Base-by-base conservation (phyloP, 2,888 invertebrate genomes). In the Coecobrya sp. region DNA sequence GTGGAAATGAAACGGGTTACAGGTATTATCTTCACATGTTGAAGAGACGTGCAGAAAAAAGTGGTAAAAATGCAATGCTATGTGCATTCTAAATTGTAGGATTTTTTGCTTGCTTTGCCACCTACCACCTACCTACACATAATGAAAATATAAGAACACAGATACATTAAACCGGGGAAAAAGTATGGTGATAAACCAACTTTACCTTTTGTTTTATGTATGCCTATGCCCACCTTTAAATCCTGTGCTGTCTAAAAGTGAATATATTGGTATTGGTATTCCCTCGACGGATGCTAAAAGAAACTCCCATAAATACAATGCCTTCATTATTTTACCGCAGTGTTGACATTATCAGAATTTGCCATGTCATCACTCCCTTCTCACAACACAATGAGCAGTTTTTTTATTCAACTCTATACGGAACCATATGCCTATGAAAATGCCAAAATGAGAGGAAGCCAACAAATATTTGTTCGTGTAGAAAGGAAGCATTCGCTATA, bases 31-130 rank as follows among this genome's bases (percentile, higher is more conserved):
- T 42, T 42, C 27, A 62, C 42, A 84, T 84, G 84, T 84, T 84
- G 19, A 65, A 84, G 84, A 84, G 84, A 84, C 62, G 42, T 65
- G 62, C 25, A 84, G 84, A 84, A 84, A 84, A 45, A 84, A 84
- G 42, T 76, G 30, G n/a, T 73, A 16, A 73, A 42, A 42, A 22
- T 8, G 22, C 10, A 62, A 62, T 22, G 10, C 25, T 62, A 7
- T 62, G 10, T 22, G 10, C 22, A 62, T 25, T 62, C 8, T 19
- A 22, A 25, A 62, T 22, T n/a, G n/a, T n/a, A n/a, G 22, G 25
- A 73, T 7, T 73, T 73, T 42, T 73, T 3, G 25, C 30, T 42
- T 73, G 70, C 16, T 27, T 19, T 19, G 19, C 59, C 59, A 59
- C 59, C 19, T n/a, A 4, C 62, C 25, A 62, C 62, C 62, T 22